A percentile compares a stretch with the other conserved stretches of the same genome.
phyloP scores from a whole-genome alignment of 1,140 invertebrate species.

The Araneus ventricosus region DNA sequence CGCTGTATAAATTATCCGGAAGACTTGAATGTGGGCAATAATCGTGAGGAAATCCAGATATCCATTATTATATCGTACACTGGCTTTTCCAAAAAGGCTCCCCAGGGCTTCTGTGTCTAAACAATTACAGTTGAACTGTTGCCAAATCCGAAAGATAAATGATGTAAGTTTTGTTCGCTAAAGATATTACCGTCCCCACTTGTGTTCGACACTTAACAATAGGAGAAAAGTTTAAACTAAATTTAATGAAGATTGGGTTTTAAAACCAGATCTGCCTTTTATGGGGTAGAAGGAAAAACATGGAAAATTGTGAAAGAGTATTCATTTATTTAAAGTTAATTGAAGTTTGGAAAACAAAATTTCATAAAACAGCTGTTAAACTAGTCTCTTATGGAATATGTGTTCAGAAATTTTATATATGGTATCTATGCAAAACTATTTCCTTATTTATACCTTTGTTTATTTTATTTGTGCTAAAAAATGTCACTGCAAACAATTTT shows the following conservation, averaged over 20 bases:
- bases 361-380: too few relatives aligned
- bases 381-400: too few relatives aligned
- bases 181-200: not conserved
- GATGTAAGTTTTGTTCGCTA: not conserved
- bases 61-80: not conserved
- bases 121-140: slow-evolving; percentile 11
- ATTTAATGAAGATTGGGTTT: not conserved
- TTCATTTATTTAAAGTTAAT: not conserved
- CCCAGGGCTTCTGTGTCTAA: not conserved
- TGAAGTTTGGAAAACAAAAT: too few relatives aligned
- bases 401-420: too few relatives aligned
- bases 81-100: not conserved
- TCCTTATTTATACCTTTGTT: too few relatives aligned
- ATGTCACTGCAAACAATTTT: too few relatives aligned
- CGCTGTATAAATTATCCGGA: not conserved
- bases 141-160: not conserved
- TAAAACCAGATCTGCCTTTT: not conserved
- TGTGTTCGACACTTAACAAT: not conserved
- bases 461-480: too few relatives aligned
- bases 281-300: not conserved
- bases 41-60: slow-evolving; percentile 1
- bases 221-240: not conserved
- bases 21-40: not conserved
- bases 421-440: too few relatives aligned
- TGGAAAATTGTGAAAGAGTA: not conserved